Base-by-base conservation (phyloP, 1,140 invertebrate genomes). In the Tetramorium parvispinum region DNA sequence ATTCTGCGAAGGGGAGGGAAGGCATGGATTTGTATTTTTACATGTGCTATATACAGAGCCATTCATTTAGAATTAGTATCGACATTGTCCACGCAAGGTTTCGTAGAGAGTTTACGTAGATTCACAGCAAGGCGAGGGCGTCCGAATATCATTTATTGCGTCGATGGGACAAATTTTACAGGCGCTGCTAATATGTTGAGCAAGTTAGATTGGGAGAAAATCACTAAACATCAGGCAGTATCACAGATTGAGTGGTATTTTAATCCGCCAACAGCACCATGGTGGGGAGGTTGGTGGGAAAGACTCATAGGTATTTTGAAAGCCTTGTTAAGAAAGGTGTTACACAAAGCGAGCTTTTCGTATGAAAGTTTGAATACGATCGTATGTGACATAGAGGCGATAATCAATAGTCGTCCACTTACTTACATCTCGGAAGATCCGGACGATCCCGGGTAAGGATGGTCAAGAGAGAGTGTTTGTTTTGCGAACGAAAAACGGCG, bases 131-230 rank as follows among this genome's bases (percentile, higher is more conserved):
- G 91, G 6, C 78, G 91, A 79, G 93, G 93, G 40, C 77, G 92
- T 75, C 94, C 93, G 8, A 46, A 40, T 7, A 91, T 87, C 0
- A 93, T 96, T 18, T 95, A 61, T 0, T 16, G 24, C 46, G 94
- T 95, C 73, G 95, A 95, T 77, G 95, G 91, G 1, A 77, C n/a
- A 0, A 61, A 77, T 27, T 77, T 77, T 24, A 43, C 53, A 0
- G 75, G 57, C 0, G 75, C 75, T 0, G 55, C 55, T 24, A 77
- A 77, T 11, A 37, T 13, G 0, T 16, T 77, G 3, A 61, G 40
- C 8, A 77, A 18, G 16, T 24, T 77, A 63, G n/a, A 77, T 1
- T 77, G 37, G 75, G 11, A 77, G 27, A 77, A 27, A 13, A 77
- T 77, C 13, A 16, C 3, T 0, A 77, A 63, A 43, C 37, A 43